Conservation (phyloP, 2,113 vertebrate genomes). For the Oplegnathus fasciatus region DNA sequence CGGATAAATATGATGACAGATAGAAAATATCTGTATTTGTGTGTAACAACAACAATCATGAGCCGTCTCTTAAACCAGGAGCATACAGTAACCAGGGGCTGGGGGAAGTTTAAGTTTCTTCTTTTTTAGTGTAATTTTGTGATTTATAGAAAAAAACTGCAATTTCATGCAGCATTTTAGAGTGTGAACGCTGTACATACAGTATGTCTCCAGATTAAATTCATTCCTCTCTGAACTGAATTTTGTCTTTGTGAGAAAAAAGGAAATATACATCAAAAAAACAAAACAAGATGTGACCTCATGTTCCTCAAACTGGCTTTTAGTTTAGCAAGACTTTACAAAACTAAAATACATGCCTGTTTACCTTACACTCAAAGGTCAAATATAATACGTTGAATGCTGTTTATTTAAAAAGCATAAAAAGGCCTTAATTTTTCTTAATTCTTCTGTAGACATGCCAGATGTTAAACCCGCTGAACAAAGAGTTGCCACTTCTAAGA, state of each 20-base stretch:
- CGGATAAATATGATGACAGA: not conserved
- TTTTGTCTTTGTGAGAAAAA: not conserved
- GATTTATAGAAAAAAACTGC: not conserved
- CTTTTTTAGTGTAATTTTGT: not conserved
- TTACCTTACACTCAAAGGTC: not conserved
- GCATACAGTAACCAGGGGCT: no score
- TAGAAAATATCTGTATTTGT: not conserved
- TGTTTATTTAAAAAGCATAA: not conserved
- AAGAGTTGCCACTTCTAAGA: not conserved
- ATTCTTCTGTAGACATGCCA: not conserved
- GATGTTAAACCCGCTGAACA: not conserved
- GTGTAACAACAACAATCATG: not conserved
- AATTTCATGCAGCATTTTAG: not conserved
- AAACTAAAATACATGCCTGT: not conserved
- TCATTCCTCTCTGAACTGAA: not conserved
- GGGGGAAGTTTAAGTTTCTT: not conserved
- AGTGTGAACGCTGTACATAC: not conserved
- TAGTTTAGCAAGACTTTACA: not conserved
- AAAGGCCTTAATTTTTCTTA: not conserved
- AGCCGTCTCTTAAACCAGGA: no score
- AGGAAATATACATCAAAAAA: not conserved
- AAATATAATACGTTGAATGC: not conserved
- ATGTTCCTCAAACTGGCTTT: slow-evolving; percentile 3
- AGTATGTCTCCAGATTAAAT: not conserved
- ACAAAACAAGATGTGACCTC: not conserved